A percentile compares a stretch with the other conserved stretches of the same genome.
These are phyloP conservation scores for Nannobrachium achirus DNA, from an alignment of 2,113 vertebrate genomes.

Conservation along the genomic window DNA sequence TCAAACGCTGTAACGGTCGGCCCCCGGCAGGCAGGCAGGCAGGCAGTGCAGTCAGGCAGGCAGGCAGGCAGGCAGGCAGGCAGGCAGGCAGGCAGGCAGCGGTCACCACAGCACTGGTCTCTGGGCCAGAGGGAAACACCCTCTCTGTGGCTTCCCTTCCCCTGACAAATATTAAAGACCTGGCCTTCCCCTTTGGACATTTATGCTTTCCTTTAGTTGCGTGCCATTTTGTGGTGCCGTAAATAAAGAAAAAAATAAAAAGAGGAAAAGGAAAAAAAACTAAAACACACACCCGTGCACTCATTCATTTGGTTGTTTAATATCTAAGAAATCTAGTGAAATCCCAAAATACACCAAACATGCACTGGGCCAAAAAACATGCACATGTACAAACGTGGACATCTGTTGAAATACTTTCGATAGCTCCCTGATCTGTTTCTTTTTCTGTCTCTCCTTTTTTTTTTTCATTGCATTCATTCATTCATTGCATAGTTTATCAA, in stretches of 20 bases:
- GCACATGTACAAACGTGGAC: constrained; percentile 32
- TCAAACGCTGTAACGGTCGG: constrained; percentile 73
- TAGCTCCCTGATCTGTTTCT: constrained; percentile 18
- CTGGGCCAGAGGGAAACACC: constrained; percentile 79
- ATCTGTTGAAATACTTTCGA: constrained; percentile 48
- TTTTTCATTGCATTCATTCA: too few species aligned
- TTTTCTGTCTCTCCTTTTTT: constrained; percentile 2
- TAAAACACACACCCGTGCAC: constrained; percentile 45
- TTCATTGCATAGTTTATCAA: constrained; percentile 7
- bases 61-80: constrained; percentile 50
- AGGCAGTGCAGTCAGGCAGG: neutral
- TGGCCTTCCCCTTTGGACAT: constrained; percentile 71
- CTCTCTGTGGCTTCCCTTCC: constrained; percentile 80
- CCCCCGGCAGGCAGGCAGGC: constrained; percentile 36
- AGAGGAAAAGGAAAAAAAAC: constrained; percentile 38
- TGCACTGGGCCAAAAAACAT: constrained; percentile 19
- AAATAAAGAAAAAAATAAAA: constrained; percentile 58
- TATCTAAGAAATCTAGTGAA: constrained; percentile 62
- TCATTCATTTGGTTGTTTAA: constrained; percentile 68
- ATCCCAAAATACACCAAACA: constrained; percentile 52
- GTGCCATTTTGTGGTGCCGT: constrained; percentile 71
- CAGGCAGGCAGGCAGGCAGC: constrained; percentile 61
- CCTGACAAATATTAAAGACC: constrained; percentile 86
- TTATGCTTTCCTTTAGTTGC: constrained; percentile 69
- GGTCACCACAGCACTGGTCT: constrained; percentile 74